These are phyloP conservation scores for Cantharis flavilabris DNA, from an alignment of 2,888 invertebrate species.

Conservation along the genomic window DNA sequence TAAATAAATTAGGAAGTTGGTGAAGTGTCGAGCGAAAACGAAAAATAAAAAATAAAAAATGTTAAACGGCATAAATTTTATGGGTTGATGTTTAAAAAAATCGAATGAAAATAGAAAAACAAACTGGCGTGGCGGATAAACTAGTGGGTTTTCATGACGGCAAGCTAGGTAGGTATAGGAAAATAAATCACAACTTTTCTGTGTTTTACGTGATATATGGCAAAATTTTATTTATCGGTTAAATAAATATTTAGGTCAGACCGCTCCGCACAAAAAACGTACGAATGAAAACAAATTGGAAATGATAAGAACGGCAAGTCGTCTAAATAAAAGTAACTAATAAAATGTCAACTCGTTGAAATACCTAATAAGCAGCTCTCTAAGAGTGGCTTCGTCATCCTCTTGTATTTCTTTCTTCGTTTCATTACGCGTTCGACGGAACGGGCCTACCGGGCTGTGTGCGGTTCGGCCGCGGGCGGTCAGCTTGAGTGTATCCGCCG, in stretches of 20 bases:
- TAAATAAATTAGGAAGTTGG: neutral
- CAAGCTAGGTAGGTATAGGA: neutral
- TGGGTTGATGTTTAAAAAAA: neutral
- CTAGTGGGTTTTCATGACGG: neutral
- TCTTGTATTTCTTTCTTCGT: constrained; percentile 76
- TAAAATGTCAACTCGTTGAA: neutral
- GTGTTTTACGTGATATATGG: neutral
- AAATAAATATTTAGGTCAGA: neutral
- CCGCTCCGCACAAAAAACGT: neutral
- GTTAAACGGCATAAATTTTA: neutral
- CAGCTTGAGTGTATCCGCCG: constrained; percentile 56
- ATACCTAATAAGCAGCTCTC: constrained; percentile 91
- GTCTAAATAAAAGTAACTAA: neutral
- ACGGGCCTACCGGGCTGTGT: constrained; percentile 51
- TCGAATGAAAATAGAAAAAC: neutral
- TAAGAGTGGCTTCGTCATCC: constrained; percentile 89
- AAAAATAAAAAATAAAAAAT: neutral
- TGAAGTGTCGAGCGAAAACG: neutral
- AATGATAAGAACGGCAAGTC: neutral
- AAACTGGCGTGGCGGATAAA: neutral
- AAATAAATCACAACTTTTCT: neutral
- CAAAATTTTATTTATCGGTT: neutral
- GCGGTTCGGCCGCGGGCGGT: constrained; percentile 55
- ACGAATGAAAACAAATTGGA: neutral
- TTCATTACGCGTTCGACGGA: constrained; percentile 73